These are phyloP conservation scores for Suillia variegata DNA, from an alignment of 2,888 invertebrate genomes.

Conservation along the genomic window DNA sequence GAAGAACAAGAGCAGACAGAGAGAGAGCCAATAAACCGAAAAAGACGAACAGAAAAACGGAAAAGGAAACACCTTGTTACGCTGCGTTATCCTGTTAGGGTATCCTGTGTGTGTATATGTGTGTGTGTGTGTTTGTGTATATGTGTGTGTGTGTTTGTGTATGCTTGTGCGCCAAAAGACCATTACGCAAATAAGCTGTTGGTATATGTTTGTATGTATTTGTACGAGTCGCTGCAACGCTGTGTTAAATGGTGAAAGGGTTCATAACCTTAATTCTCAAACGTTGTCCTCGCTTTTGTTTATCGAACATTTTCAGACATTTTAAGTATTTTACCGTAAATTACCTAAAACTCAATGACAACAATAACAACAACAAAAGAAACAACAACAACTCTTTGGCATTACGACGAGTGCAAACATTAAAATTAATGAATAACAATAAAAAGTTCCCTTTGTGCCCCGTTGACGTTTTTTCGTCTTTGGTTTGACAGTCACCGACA, in stretches of 20 bases:
- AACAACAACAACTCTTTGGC: too few species aligned
- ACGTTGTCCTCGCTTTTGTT: not conserved
- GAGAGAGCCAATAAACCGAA: too few species aligned
- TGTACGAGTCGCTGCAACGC: too few species aligned
- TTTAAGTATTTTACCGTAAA: not conserved
- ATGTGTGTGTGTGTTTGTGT: too few species aligned
- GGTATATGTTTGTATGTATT: too few species aligned
- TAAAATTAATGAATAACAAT: slow-evolving; percentile 58
- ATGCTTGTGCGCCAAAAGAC: too few species aligned
- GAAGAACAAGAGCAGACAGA: too few species aligned
- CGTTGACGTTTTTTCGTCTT: slow-evolving; percentile 10
- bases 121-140: too few species aligned
- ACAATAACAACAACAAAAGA: too few species aligned
- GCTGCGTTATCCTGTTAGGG: not conserved
- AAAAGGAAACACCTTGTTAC: slow-evolving; percentile 5
- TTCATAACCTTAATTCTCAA: not conserved
- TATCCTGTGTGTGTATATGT: not conserved
- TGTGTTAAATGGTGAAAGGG: not conserved
- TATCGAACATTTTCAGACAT: slow-evolving; percentile 6
- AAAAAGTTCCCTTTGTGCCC: slow-evolving; percentile 33
- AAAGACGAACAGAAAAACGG: not conserved
- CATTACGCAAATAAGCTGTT: slow-evolving; percentile 1
- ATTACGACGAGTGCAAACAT: slow-evolving; percentile 41
- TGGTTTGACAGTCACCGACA: too few species aligned
- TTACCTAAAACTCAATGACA: not conserved